Evolutionary conservation across 2,797 vertebrate species (phyloP), one percentile per base, ranked within the genome.

Genomic region (Novumbra hubbsi): DNA sequence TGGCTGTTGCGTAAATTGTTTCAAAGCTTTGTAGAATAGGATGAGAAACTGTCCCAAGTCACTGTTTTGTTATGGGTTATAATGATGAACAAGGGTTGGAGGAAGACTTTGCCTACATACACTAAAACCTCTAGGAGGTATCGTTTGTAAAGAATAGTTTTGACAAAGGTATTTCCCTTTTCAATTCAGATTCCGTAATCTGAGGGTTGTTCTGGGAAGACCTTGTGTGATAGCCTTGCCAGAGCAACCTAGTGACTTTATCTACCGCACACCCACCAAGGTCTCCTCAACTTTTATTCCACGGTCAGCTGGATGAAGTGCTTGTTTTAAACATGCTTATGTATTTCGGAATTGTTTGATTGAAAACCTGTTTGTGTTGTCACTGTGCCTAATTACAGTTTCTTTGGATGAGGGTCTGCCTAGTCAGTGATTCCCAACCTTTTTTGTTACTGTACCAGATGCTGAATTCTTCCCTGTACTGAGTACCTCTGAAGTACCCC

Each of bases 261-360:
- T 50, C 34, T 34, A 68, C 41, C 41, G 30, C 60, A 57, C 68
- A 76, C 73, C 32, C 12, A 19, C 60, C 63, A 76, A 70, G 30
- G 62, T 52, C 38, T 21, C 34, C 30, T 52, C 60, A 50, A n/a
- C 71, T 52, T 52, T 68, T 71, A 50, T 49, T 34, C 65, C 32
- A 68, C 38, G 21, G 65, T 74, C 74, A 74, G 64, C 17, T 62
- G 34, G 60, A 64, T 65, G 49, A 38, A 28, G 34, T 34, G 63
- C 9, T 9, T 32, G 71, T 49, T 27, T 45, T 48, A 64, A 55
- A 48, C 50, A 45, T 68, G 32, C 5, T 74, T 75, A 45, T 28
- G 62, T 19, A 17, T 24, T 28, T 30, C 48, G 7, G 21, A 38
- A 12, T 1, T 32, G 14, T 57, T 30, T 65, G 19, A 21, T 57